Percentiles rank a stretch among this genome's conserved stretches.
These are phyloP conservation scores for Papilio helenus DNA, from an alignment of 1,140 invertebrate genomes.

Conservation along the genomic window DNA sequence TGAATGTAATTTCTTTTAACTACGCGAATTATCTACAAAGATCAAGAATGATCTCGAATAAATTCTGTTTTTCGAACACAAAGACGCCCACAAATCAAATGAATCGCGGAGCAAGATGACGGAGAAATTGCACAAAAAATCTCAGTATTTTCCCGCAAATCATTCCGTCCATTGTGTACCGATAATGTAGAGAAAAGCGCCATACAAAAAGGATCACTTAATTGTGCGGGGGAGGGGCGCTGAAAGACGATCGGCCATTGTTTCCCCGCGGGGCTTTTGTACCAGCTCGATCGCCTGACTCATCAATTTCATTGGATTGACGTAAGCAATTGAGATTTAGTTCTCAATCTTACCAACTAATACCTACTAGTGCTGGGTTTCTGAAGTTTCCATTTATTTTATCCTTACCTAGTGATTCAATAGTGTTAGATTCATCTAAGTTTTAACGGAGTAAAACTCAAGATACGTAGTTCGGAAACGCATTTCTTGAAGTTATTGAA, in stretches of 20 bases:
- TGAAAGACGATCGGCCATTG: slow-evolving; percentile 71
- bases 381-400: too few relatives aligned
- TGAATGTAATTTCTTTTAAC: not conserved
- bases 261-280: slow-evolving; percentile 74
- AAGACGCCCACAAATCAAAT: slow-evolving; percentile 38
- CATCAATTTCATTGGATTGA: slow-evolving; percentile 78
- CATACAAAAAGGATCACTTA: slow-evolving; percentile 79
- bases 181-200: slow-evolving; percentile 75
- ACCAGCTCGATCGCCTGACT: slow-evolving; percentile 64
- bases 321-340: slow-evolving; percentile 70
- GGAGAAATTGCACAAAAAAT: slow-evolving; percentile 66
- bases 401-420: too few relatives aligned
- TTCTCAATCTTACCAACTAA: slow-evolving; percentile 54
- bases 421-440: too few relatives aligned
- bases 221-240: slow-evolving; percentile 73
- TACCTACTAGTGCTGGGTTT: slow-evolving; percentile 38
- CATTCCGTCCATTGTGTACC: slow-evolving; percentile 75
- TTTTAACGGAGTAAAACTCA: too few relatives aligned
- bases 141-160: slow-evolving; percentile 76
- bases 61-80: not conserved
- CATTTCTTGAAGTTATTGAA: too few relatives aligned
- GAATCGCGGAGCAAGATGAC: slow-evolving; percentile 39
- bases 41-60: not conserved
- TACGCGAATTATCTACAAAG: not conserved
- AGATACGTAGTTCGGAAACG: too few relatives aligned